Evolutionary conservation across 2,113 vertebrate genomes (phyloP), one percentile per base, ranked within the genome.

Genomic region (Ammospiza nelsoni): DNA sequence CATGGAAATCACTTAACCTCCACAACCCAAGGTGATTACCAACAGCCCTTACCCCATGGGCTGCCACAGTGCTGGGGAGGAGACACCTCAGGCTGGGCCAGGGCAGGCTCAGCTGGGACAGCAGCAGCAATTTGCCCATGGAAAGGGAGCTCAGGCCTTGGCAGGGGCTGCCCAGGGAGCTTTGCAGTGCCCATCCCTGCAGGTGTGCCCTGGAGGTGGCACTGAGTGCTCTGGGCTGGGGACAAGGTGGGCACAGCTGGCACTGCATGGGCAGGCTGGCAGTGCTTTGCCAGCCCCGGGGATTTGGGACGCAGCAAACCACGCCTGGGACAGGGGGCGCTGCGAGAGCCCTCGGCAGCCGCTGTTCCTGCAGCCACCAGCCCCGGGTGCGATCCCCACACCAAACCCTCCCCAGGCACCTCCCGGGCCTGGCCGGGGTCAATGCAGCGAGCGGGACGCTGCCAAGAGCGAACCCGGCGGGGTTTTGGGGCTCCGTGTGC

Each of bases 341-440:
- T 10, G 20, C 2, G n/a, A 39, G 39, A 39, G 12, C 2, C 61
- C 11, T 4, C n/a, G 3, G 13, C 3, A 13, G 22, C 1, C 4
- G 1, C 1, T 1, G 6, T 5, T 12, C 57, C 29, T 8, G 4
- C 23, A 7, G 1, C 21, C 2, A 17, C 0, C 1, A 21, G 55
- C 17, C 35, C 44, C 7, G 1, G 24, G 15, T 5, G 11, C 14
- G 0, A 4, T 3, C 6, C 43, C 15, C 41, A 5, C 31, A 16
- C 1, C 51, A 6, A n/a, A 28, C 3, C 5, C 57, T 28, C 1
- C 7, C 7, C n/a, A 6, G 0, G 29, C 65, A 8, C 13, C 29
- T 18, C 55, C 4, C 25, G 3, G 49, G 9, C 35, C 15, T 0
- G 1, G 5, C 71, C 3, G 5, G 2, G n/a, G 4, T 1, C 11